Base-by-base conservation (phyloP, 2,113 vertebrate species). In the Platysteira castanea region DNA sequence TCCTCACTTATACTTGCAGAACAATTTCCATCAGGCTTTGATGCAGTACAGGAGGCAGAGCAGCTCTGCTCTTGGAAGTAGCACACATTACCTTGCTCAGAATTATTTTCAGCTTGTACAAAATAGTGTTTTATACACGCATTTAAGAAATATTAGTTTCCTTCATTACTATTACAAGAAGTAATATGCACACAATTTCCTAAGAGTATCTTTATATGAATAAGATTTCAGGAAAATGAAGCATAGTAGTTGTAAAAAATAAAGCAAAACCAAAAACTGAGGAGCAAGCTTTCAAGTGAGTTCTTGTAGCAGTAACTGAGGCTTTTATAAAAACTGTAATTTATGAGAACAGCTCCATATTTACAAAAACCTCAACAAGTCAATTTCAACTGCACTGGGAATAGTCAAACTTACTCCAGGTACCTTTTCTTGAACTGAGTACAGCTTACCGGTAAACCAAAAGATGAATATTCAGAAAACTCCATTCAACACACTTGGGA, bases 111-210 rank as follows among this genome's bases (percentile, higher is more conserved):
- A 75, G 20, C 22, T 88, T 56, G 60, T 26, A 68, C 1, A 14
- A 68, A 88, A 35, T 39, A 79, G 14, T 57, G 7, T 49, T 74
- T 84, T 35, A 61, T 35, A 81, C 20, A 88, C 1, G 0, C 9
- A 27, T 28, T 60, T 68, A 69, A 54, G 67, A 83, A 94, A 49
- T 61, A 74, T 4, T 33, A 46, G 30, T 60, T 70, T 68, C 77
- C 90, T 90, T 96, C 92, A 63, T 90, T 84, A 78, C 37, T 92
- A 73, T 56, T 84, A 76, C 52, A 83, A 89, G 67, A 56, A 86
- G 63, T n/a, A 93, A 84, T 47, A 70, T 11, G 59, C 52, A 64
- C 60, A 78, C 15, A 28, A 30, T 56, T 81, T 90, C 60, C 80
- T 93, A 82, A 33, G 20, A 90, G 24, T 33, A 47, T 87, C 57